Percentiles rank a stretch among this genome's conserved stretches.
Conservation (phyloP, 2,797 vertebrate genomes). For the Falco naumanni region DNA sequence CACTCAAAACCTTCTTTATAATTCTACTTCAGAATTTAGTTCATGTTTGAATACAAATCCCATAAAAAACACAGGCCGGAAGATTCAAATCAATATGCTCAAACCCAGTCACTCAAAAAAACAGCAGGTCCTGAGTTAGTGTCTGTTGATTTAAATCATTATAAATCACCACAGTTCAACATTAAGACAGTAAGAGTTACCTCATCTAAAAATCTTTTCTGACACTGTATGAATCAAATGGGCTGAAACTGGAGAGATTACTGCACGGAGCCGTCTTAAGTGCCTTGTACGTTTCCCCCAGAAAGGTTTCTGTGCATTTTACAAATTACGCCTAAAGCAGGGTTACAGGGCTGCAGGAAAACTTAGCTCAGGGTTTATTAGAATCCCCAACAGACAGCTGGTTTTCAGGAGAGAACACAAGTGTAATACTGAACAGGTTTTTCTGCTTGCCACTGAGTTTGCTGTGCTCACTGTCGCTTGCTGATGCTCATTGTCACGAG, state of each 20-base stretch:
- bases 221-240: neutral
- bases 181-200: neutral
- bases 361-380: slow-evolving; percentile 36
- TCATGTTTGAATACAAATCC: neutral
- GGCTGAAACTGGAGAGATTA: neutral
- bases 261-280: neutral
- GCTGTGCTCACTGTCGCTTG: slow-evolving; percentile 28
- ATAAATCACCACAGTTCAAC: neutral
- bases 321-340: neutral
- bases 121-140: neutral
- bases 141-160: neutral
- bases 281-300: neutral
- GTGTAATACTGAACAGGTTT: slow-evolving; percentile 44
- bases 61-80: neutral
- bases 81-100: neutral
- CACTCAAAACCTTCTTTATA: neutral
- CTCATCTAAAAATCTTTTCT: neutral
- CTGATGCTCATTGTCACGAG: slow-evolving; percentile 7
- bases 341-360: slow-evolving; percentile 2
- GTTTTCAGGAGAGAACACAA: slow-evolving; percentile 44
- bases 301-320: neutral
- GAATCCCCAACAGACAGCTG: slow-evolving; percentile 21
- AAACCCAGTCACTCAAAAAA: neutral
- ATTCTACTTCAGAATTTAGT: neutral
- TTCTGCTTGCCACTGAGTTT: slow-evolving; percentile 43